Base-by-base conservation (phyloP, 2,888 invertebrate genomes). In the Rapana venosa region DNA sequence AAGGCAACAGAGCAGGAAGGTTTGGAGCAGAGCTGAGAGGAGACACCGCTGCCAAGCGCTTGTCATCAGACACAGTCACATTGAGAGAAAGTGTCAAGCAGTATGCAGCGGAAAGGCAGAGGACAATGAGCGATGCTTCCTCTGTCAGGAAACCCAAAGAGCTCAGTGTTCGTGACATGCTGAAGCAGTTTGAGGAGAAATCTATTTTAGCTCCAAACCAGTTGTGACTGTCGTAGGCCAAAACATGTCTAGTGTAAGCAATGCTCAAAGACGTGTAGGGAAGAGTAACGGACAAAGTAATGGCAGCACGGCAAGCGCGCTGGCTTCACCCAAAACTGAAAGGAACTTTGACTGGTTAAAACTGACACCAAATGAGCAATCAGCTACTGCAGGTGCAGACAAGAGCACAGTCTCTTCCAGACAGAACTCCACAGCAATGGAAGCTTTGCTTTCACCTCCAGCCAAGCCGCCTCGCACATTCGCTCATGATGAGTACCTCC, bases 401-500 rank as follows among this genome's bases (percentile, higher is more conserved):
- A 83, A 5, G 22, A 26, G 8, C 11, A 6, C 81, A 2, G 22
- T 47, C 26, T 47, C 81, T 26, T 22, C 47, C 0, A 36, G 36
- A 26, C 81, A 11, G 26, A 30, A 47, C 8, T 32, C 61, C 11
- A 90, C 36, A 0, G 70, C 89, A 0, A 32, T 61, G 26, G 88
- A 89, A n/a, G 85, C 70, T n/a, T 85, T 47, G 84, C 84, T 84
- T n/a, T 87, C 87, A 26, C 91, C 92, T 61, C 94, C 94, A 58
- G 93, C 94, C 6, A 91, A 91, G 56, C 95, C 95, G 5, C 94
- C 93, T 22, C 89, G 95, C 77, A 95, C 94, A 6, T 93, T 93
- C 90, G 94, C 94, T 66, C 95, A 95, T 91, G 95, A 95, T 92
- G 92, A 93, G 66, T 95, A 95, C 88, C 88, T 94, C 13, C 92